phyloP scores from a whole-genome alignment of 1,140 invertebrate species.

The Solen grandis region DNA sequence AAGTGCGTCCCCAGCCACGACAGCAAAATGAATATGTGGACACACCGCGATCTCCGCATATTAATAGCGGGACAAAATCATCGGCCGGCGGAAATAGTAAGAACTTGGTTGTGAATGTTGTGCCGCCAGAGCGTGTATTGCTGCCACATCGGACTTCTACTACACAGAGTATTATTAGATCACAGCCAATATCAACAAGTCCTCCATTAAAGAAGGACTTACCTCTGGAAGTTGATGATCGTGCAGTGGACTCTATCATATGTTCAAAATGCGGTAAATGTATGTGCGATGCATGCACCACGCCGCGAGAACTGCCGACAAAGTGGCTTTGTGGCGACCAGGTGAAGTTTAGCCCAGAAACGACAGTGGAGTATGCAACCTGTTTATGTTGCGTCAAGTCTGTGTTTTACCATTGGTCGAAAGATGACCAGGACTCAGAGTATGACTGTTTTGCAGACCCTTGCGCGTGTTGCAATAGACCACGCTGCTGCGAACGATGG shows the following conservation, averaged over 20 bases:
- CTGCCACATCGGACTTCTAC: constrained; percentile 39
- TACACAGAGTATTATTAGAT: constrained; percentile 56
- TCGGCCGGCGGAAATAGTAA: constrained; percentile 2
- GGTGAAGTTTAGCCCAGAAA: constrained; percentile 92
- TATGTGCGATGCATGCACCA: constrained; percentile 92
- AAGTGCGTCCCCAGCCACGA: constrained; percentile 72
- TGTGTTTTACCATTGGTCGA: constrained; percentile 94
- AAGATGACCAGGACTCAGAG: constrained; percentile 85
- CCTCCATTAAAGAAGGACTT: constrained; percentile 72
- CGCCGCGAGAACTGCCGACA: constrained; percentile 90
- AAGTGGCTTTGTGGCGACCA: constrained; percentile 93
- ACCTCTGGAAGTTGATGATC: constrained; percentile 71
- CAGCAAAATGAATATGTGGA: constrained; percentile 79
- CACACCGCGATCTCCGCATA: constrained; percentile 63
- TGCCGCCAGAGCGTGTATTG: constrained; percentile 33
- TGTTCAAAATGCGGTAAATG: constrained; percentile 93
- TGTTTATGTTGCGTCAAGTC: constrained; percentile 97
- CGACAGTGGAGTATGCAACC: constrained; percentile 92
- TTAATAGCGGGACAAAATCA: constrained; percentile 23
- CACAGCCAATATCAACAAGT: constrained; percentile 67
- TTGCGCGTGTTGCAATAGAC: constrained; percentile 87
- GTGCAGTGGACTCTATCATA: constrained; percentile 85
- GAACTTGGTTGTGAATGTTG: not conserved
- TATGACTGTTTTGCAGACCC: constrained; percentile 90
- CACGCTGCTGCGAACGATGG: constrained; percentile 89